phyloP scores from a whole-genome alignment of 2,113 vertebrate genomes.

The Nyctereutes procyonoides region DNA sequence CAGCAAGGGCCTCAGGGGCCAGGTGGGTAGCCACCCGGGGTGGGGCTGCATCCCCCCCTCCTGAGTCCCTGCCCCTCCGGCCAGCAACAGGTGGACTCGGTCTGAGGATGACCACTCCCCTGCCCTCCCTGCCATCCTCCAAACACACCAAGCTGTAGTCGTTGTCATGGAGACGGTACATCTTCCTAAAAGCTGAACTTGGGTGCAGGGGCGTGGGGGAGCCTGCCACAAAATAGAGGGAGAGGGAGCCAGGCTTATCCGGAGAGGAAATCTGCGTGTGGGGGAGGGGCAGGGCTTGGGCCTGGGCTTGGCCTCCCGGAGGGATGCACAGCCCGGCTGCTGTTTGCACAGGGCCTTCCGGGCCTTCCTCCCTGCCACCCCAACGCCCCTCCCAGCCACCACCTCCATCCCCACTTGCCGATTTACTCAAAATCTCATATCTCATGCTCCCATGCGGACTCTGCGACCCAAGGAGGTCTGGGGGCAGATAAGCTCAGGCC shows the following conservation, averaged over 20 bases:
- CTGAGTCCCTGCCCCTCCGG: neutral
- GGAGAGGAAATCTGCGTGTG: conserved; percentile 72
- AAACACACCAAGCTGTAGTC: neutral
- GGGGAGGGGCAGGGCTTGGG: neutral
- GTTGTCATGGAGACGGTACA: conserved; percentile 48
- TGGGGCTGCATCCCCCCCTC: neutral
- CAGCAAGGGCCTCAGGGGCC: neutral
- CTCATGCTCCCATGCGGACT: neutral
- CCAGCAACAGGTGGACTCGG: conserved; percentile 53
- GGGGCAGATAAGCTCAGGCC: conserved; percentile 7
- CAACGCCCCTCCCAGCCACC: neutral
- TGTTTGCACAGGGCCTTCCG: conserved; percentile 73
- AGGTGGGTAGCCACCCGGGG: neutral
- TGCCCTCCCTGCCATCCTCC: neutral
- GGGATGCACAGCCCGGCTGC: neutral
- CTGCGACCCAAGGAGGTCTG: neutral
- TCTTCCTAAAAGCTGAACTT: conserved; percentile 59
- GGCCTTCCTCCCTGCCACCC: conserved; percentile 25
- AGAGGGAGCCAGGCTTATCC: conserved; percentile 72
- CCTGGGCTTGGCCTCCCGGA: neutral
- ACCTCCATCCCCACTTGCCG: neutral
- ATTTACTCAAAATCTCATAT: conserved; percentile 38
- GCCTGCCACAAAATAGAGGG: neutral
- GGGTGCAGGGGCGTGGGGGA: neutral
- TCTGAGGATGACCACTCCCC: neutral